phyloP scores from a whole-genome alignment of 1,140 invertebrate genomes.

The Cydia splendana region DNA sequence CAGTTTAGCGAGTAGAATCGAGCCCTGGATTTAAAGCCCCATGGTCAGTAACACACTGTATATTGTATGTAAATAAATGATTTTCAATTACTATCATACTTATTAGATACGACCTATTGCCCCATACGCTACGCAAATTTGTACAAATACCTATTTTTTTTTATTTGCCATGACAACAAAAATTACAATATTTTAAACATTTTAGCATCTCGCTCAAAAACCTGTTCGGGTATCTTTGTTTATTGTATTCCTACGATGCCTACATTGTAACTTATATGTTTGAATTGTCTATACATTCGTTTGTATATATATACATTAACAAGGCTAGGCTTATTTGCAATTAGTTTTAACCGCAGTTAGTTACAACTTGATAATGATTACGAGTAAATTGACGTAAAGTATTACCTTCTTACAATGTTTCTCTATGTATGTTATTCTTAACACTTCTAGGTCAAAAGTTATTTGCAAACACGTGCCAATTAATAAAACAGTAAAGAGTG shows the following conservation, averaged over 20 bases:
- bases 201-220: not conserved
- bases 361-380: not conserved
- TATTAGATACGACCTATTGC: no score
- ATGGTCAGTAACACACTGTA: no score
- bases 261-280: no score
- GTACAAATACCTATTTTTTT: no score
- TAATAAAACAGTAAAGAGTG: not conserved
- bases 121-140: no score
- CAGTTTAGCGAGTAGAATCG: no score
- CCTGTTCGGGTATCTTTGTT: not conserved
- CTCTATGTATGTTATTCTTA: not conserved
- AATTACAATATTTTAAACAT: no score
- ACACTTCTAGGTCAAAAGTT: not conserved
- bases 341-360: constrained; percentile 9
- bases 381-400: not conserved
- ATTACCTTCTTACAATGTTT: constrained; percentile 19
- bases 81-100: no score
- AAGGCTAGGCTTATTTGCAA: constrained; percentile 21
- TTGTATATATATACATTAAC: not conserved
- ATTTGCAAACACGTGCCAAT: not conserved
- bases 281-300: no score
- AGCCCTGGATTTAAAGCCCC: no score
- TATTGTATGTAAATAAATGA: no score
- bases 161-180: no score
- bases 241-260: not conserved